Evolutionary conservation across 2,888 invertebrate species (phyloP), one percentile per base, ranked within the genome.

Genomic region (Sinohyriopsis cumingii): DNA sequence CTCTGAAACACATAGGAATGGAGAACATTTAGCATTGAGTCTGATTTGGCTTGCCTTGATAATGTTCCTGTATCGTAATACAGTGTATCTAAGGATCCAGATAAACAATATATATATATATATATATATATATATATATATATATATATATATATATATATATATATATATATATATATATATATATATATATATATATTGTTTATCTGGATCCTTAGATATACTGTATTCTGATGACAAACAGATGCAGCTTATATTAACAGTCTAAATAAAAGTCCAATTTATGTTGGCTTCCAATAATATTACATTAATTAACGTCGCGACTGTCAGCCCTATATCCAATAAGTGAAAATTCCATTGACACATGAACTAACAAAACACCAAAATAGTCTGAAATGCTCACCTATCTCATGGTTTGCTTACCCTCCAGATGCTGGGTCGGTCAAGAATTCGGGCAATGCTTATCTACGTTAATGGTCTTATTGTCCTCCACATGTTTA

Each of bases 91-190:
- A n/a, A n/a, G n/a, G n/a, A n/a, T n/a, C n/a, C n/a, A n/a, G n/a
- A n/a, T n/a, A n/a, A n/a, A n/a, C n/a, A n/a, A n/a, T n/a, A n/a
- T n/a, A n/a, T n/a, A n/a, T n/a, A n/a, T n/a, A n/a, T 45, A 15
- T 45, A 45, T 12, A 45, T 45, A 45, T 45, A 45, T 45, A 28
- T 53, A 20, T 45, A 22, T 53, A 63, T 45, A 53, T 63, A 22
- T 63, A 53, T 63, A 63, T 53, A 59, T 59, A 59, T 59, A 28
- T 33, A 59, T 59, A 59, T 59, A 59, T 59, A 59, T 59, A 59
- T 59, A 59, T 59, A 59, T 59, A 59, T 59, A 59, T 59, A 59
- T 59, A 59, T 59, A 28, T 28, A 28, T 28, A 28, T 28, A 28
- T 28, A 28, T 28, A 28, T 28, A 28, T 28, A 28, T 5, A 59